Evolutionary conservation across 2,113 vertebrate species (phyloP), one percentile per base, ranked within the genome.

Genomic region (Phodopus roborovskii): DNA sequence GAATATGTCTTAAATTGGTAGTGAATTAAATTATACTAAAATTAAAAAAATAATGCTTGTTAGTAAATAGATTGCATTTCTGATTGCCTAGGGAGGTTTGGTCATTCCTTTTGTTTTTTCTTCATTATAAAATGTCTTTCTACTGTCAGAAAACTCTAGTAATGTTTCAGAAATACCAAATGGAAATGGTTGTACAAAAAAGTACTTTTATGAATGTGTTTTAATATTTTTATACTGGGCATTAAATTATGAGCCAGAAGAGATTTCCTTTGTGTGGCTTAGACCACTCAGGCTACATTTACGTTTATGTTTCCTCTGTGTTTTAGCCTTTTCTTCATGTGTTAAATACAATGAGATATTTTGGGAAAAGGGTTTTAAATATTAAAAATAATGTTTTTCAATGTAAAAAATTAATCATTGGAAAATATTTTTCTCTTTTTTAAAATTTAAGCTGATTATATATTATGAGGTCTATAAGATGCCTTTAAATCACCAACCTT

Each of bases 21-120:
- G 36, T 48, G 88, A 22, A 62, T 8, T 74, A 90, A 93, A 70
- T 89, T 86, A 70, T 78, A 42, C 11, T 33, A 13, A 86, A 92
- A 64, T 71, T 19, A 53, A 53, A 75, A 16, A 78, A 77, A 7
- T 56, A 56, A 42, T 0, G 26, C 17, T 86, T 91, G 45, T 79
- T 92, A 77, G 83, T 88, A 58, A 96, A 77, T 91, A 94, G 66
- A 48, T 83, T 85, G n/a, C n/a, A 96, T 92, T 79, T 91, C 86
- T 96, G n/a, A 24, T 81, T 71, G 62, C 64, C 11, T 86, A 10
- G 79, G 11, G 4, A 48, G 15, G 26, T 64, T 30, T 75, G 53
- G 39, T 28, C 75, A 26, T 75, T 22, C 71, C 24, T 33, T 39
- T 83, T 83, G 39, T 45, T 60, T 70, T 36, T 33, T 4, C 60